Evolutionary conservation across 2,113 vertebrate species (phyloP).

Genomic region (Gymnogyps californianus): DNA sequence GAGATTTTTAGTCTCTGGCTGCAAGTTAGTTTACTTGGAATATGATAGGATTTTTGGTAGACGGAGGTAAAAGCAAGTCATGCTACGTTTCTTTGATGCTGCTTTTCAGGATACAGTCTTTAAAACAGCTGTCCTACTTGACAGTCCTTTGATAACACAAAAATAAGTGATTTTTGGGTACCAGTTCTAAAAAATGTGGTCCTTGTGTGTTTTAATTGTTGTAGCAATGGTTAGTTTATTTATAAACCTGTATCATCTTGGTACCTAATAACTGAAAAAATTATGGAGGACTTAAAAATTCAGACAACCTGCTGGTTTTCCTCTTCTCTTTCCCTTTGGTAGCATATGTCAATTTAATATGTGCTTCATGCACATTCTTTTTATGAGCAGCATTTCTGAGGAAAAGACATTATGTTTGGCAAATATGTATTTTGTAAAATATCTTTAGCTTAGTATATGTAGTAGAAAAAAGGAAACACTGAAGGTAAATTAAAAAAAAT

Average conservation of each 20-base stretch:
- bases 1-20: neutral
- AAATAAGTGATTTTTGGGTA: neutral
- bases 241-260: neutral
- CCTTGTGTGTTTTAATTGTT: neutral
- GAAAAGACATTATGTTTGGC: neutral
- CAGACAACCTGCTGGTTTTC: neutral
- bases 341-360: neutral
- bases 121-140: neutral
- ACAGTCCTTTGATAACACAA: neutral
- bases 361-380: neutral
- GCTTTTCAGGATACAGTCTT: neutral
- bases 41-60: neutral
- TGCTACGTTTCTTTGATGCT: neutral
- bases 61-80: neutral
- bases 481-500: neutral
- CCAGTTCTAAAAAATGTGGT: neutral
- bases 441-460: neutral
- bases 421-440: neutral
- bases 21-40: neutral
- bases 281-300: neutral
- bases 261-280: neutral
- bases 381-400: neutral
- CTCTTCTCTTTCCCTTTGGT: neutral
- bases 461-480: neutral
- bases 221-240: neutral